Percentiles rank a stretch among this genome's conserved stretches.
Evolutionary conservation across 2,797 vertebrate genomes (phyloP).

Genomic region (Fratercula arctica): DNA sequence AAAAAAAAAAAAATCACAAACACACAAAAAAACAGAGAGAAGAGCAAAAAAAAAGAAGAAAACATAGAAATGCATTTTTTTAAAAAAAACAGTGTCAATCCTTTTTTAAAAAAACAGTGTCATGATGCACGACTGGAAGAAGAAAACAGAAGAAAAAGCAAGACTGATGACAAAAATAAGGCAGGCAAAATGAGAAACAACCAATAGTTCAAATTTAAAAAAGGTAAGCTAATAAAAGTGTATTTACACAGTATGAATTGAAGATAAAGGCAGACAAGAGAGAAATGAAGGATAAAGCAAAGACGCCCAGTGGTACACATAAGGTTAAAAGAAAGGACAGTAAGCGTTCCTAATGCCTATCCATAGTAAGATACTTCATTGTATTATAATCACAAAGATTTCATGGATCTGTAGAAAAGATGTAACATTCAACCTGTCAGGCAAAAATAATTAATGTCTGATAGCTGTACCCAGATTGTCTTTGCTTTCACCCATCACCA

Average conservation of each 20-base stretch:
- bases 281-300: neutral
- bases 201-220: neutral
- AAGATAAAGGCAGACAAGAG: neutral
- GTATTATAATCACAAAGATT: neutral
- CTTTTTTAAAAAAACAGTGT: fast-evolving
- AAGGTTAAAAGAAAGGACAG: neutral
- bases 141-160: neutral
- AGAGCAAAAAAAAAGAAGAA: neutral
- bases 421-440: neutral
- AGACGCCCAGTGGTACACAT: neutral
- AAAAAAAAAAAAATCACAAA: neutral
- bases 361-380: neutral
- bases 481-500: neutral
- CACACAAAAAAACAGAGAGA: neutral
- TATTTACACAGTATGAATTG: neutral
- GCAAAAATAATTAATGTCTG: neutral
- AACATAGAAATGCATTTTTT: fast-evolving
- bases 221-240: neutral
- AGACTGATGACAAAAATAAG: neutral
- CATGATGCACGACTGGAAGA: neutral
- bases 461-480: neutral
- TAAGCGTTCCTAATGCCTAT: neutral
- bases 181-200: neutral
- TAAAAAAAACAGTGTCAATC: fast-evolving
- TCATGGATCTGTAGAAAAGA: neutral